phyloP scores from a whole-genome alignment of 2,113 vertebrate species.

The Indri indri region DNA sequence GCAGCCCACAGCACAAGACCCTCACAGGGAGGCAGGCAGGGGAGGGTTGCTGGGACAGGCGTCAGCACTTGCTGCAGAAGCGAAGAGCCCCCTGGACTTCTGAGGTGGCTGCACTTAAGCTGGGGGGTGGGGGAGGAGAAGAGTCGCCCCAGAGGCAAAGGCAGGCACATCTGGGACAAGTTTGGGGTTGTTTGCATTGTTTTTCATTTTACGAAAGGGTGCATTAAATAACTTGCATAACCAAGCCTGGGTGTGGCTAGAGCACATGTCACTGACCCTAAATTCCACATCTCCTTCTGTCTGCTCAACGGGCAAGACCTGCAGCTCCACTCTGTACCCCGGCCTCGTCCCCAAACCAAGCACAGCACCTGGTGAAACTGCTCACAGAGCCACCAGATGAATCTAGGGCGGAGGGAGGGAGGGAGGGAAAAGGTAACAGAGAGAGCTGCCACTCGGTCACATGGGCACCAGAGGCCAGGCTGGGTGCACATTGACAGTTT shows the following conservation, averaged over 20 bases:
- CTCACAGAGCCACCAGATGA: background rate
- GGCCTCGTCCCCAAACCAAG: background rate
- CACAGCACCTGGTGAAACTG: background rate
- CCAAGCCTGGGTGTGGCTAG: background rate
- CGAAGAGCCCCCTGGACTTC: background rate
- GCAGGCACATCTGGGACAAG: background rate
- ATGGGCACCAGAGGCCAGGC: background rate
- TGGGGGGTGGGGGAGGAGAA: background rate
- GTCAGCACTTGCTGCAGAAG: background rate
- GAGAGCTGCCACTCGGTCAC: background rate
- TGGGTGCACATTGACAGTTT: too few species aligned
- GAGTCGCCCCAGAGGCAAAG: background rate
- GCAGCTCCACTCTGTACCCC: background rate
- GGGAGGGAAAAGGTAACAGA: background rate
- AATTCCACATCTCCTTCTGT: background rate
- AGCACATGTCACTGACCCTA: background rate
- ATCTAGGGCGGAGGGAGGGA: background rate
- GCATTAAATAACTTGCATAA: too few species aligned
- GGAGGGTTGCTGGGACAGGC: background rate
- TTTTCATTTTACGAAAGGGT: too few species aligned
- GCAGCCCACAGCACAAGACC: background rate
- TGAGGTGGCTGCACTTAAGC: background rate
- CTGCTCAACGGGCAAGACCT: background rate
- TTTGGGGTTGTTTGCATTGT: background rate
- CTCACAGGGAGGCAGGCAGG: fast-evolving